These are phyloP conservation scores for Calypte anna DNA, from an alignment of 2,113 vertebrate species.

Conservation along the genomic window DNA sequence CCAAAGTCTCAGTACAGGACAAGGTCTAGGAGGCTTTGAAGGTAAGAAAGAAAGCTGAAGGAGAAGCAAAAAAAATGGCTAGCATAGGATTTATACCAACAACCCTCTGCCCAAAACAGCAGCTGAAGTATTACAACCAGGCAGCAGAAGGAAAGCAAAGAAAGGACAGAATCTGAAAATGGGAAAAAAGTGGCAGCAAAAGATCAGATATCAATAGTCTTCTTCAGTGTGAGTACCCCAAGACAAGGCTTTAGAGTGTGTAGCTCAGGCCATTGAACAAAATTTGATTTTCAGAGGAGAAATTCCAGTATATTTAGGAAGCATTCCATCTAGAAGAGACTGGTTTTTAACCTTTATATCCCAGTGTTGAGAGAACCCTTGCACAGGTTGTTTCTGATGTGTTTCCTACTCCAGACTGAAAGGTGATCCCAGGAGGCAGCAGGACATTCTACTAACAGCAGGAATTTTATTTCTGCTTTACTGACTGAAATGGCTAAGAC, in stretches of 20 bases:
- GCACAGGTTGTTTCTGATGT: neutral
- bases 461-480: neutral
- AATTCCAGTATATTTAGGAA: neutral
- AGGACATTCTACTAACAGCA: neutral
- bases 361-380: neutral
- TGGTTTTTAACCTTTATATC: neutral
- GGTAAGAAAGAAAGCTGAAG: neutral
- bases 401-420: fast-evolving
- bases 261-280: neutral
- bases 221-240: neutral
- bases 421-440: neutral
- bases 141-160: neutral
- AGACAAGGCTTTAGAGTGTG: neutral
- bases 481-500: neutral
- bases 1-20: neutral
- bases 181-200: neutral
- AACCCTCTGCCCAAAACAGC: neutral
- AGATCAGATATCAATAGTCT: neutral
- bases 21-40: neutral
- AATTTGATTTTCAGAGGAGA: neutral
- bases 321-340: neutral
- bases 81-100: neutral
- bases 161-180: neutral
- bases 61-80: neutral
- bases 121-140: neutral